Evolutionary conservation across 2,888 invertebrate species (phyloP), one percentile per base, ranked within the genome.

Genomic region (Girardia tigrina): DNA sequence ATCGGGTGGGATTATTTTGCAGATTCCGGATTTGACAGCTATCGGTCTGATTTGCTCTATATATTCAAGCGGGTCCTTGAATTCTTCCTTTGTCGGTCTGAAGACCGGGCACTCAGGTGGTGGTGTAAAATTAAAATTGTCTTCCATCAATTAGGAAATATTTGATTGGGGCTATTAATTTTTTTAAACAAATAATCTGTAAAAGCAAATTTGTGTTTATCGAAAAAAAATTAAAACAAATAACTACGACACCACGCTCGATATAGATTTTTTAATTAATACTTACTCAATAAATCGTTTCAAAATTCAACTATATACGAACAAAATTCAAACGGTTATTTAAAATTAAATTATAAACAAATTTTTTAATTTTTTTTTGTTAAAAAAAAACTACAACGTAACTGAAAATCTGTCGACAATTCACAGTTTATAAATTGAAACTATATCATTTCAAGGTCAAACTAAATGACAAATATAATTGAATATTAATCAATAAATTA

Each of bases 91-190:
- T 29, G 91, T 92, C 71, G 97, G 98, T 81, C 90, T 89, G 87
- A 94, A 99, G 77, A 94, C 91, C 73, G 94, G 94, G 79, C 94
- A 94, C 86, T 94, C 93, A 77, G 91, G 90, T 78, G 97, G 97
- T 16, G 56, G 23, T 20, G 23, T 23, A 23, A 56, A 56, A 56
- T n/a, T 56, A 56, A 56, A 56, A 56, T 56, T n/a, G 4, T 56
- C 56, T 56, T 56, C 56, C 56, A 56, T 56, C 23, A 20, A n/a
- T n/a, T 56, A 23, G 56, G n/a, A n/a, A n/a, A n/a, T n/a, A n/a
- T n/a, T n/a, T n/a, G n/a, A n/a, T n/a, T n/a, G n/a, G n/a, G n/a
- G n/a, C n/a, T n/a, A 56, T 56, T 20, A 12, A 56, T 56, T 56
- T 56, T n/a, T 23, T 56, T 56, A 56, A 56, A 20, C 23, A 56